Conservation (phyloP, 2,113 vertebrate genomes). For the Formicarius rufipectus region DNA sequence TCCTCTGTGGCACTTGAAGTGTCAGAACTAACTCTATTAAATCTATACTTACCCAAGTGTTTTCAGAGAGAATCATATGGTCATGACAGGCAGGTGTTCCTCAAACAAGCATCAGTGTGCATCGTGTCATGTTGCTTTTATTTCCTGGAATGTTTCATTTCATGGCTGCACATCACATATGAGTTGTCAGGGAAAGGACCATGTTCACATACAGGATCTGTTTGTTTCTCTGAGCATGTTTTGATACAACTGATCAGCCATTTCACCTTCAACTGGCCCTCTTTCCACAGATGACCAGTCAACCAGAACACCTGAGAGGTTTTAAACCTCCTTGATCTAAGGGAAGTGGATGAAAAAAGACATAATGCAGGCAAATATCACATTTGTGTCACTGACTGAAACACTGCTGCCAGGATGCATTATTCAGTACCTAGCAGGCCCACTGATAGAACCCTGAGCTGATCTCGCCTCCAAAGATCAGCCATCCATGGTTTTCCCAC, state of each 20-base stretch:
- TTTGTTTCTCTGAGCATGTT: constrained; percentile 21
- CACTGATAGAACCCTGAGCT: not conserved
- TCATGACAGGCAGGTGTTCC: not conserved
- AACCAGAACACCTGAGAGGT: constrained; percentile 33
- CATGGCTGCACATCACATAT: not conserved
- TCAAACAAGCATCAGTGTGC: not conserved
- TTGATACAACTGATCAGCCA: not conserved
- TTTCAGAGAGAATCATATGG: not conserved
- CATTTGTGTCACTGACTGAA: constrained; percentile 45
- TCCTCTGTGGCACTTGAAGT: not conserved
- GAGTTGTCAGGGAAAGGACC: not conserved
- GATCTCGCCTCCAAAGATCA: constrained; percentile 5
- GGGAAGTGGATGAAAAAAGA: not conserved
- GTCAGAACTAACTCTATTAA: not conserved
- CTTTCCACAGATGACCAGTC: constrained; percentile 33
- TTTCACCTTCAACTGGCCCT: constrained; percentile 8
- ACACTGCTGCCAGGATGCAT: constrained; percentile 21
- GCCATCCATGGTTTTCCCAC: not conserved
- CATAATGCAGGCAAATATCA: constrained; percentile 50
- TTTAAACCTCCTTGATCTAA: constrained; percentile 25
- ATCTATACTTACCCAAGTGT: not conserved
- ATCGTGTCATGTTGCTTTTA: not conserved
- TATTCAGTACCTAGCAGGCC: constrained; percentile 28
- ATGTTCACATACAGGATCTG: not conserved
- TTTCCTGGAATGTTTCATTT: not conserved